A percentile compares a stretch with the other conserved stretches of the same genome.
These are phyloP conservation scores for Podarcis cretensis DNA, from an alignment of 2,113 vertebrate species.

Conservation along the genomic window DNA sequence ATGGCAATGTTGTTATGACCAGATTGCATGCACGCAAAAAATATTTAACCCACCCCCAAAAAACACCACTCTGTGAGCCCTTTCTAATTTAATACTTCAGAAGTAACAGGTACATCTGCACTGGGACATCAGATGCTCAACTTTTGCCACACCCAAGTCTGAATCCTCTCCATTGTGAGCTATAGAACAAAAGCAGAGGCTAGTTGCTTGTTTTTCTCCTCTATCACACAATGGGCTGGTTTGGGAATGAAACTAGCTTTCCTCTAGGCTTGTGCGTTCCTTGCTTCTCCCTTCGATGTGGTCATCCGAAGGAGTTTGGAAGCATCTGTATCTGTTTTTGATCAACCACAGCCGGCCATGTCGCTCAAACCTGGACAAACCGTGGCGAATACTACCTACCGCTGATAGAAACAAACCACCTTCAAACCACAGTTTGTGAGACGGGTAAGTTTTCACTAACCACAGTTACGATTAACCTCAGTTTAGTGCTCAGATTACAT, in stretches of 20 bases:
- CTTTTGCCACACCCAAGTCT: conserved; percentile 67
- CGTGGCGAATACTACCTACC: not conserved
- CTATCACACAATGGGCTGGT: not conserved
- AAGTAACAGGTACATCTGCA: conserved; percentile 57
- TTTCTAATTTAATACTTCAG: conserved; percentile 53
- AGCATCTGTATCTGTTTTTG: not conserved
- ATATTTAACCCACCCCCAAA: conserved; percentile 55
- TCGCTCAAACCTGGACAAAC: not conserved
- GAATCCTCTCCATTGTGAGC: conserved; percentile 71
- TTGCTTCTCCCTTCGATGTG: not conserved
- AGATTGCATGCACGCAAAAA: conserved; percentile 54
- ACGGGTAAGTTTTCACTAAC: not conserved
- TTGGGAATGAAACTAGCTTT: not conserved
- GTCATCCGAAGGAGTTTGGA: not conserved
- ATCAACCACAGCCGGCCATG: not conserved
- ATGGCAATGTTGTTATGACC: conserved; percentile 41
- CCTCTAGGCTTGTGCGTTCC: not conserved
- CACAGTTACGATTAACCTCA: not conserved
- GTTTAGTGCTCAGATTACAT: not conserved
- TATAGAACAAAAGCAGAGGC: conserved; percentile 62
- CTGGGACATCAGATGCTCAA: conserved; percentile 64
- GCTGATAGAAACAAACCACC: not conserved
- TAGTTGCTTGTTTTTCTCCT: conserved; percentile 36
- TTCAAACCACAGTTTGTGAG: not conserved
- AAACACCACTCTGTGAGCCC: conserved; percentile 43